Percentiles rank a stretch among this genome's conserved stretches.
phyloP scores from a whole-genome alignment of 2,113 vertebrate species.

The Notechis scutatus region DNA sequence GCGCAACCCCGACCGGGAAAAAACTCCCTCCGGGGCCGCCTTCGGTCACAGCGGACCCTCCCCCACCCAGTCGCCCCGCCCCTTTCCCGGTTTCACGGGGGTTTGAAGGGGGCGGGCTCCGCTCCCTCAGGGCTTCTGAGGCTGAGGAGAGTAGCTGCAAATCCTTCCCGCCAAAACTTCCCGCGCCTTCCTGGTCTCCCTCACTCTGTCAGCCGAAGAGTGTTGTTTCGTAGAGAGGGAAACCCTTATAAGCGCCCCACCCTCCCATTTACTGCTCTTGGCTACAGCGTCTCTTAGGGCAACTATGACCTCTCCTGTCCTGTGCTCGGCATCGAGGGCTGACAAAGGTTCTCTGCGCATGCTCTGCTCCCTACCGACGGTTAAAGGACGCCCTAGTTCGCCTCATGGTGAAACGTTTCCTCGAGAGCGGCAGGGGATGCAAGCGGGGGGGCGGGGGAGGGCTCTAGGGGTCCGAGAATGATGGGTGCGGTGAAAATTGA shows the following conservation, averaged over 20 bases:
- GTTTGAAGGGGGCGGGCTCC: neutral
- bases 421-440: no score
- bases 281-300: neutral
- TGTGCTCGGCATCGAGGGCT: neutral
- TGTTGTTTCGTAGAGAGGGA: neutral
- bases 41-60: neutral
- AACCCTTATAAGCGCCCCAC: rapidly evolving
- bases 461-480: no score
- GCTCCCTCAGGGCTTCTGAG: neutral
- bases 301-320: neutral
- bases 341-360: neutral
- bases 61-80: neutral
- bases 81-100: neutral
- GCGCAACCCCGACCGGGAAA: no score
- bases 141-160: neutral
- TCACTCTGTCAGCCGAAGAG: no score
- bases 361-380: neutral
- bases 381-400: no score
- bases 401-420: rapidly evolving
- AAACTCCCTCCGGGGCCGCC: no score
- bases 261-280: neutral
- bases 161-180: neutral
- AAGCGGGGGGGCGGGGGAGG: no score
- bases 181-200: rapidly evolving
- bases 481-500: no score